phyloP scores from a whole-genome alignment of 2,797 vertebrate genomes.

The Clarias laeviceps region DNA sequence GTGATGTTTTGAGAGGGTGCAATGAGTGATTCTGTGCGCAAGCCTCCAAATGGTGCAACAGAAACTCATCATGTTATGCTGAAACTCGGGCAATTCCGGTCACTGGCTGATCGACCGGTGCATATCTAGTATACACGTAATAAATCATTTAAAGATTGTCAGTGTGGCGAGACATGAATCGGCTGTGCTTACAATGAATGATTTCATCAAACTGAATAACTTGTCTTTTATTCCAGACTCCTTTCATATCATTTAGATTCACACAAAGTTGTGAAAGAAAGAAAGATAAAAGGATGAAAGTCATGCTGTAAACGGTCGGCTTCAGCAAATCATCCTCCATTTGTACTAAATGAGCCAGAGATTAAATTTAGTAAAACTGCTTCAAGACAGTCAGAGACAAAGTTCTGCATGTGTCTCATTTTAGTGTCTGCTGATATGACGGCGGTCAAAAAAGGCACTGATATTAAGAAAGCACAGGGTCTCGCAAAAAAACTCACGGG shows the following conservation, averaged over 20 bases:
- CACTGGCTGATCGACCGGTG: too few relatives aligned
- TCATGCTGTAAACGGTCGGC: neutral
- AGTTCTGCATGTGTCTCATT: neutral
- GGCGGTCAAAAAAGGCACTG: neutral
- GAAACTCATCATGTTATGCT: too few relatives aligned
- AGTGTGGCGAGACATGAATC: too few relatives aligned
- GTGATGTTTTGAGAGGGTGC: too few relatives aligned
- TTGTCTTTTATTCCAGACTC: neutral
- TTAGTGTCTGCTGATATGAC: neutral
- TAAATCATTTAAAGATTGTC: too few relatives aligned
- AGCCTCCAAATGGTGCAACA: too few relatives aligned
- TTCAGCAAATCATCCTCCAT: neutral
- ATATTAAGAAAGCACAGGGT: neutral
- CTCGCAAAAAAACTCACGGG: neutral
- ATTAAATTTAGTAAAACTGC: neutral
- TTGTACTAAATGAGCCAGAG: neutral
- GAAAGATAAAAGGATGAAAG: too few relatives aligned
- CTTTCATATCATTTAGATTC: neutral
- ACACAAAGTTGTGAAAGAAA: neutral
- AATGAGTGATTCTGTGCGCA: too few relatives aligned
- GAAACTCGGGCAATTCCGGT: too few relatives aligned
- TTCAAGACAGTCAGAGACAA: neutral
- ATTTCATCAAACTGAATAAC: neutral
- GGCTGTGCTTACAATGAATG: neutral
- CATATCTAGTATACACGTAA: too few relatives aligned